A percentile compares a stretch with the other conserved stretches of the same genome.
Evolutionary conservation across 2,113 vertebrate genomes (phyloP).

Genomic region (Crotophaga sulcirostris): DNA sequence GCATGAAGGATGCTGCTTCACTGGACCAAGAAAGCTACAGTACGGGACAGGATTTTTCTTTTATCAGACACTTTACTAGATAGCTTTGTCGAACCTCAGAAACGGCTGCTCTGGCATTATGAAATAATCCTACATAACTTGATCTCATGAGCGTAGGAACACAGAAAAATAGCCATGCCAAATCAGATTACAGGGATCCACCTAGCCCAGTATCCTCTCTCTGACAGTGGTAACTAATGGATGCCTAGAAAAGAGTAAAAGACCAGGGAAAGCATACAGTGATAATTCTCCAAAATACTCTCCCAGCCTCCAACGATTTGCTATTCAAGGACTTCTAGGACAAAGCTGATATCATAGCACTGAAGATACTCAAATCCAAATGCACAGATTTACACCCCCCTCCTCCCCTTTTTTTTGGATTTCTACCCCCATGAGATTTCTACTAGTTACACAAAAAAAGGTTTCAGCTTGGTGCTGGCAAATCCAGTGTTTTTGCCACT

Average conservation of each 20-base stretch:
- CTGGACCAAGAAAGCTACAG: constrained; percentile 70
- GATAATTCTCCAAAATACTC: constrained; percentile 49
- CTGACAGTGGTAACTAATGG: constrained; percentile 57
- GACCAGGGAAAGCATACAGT: constrained; percentile 53
- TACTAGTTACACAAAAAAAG: constrained; percentile 40
- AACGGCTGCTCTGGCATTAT: constrained; percentile 53
- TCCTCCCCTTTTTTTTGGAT: background rate
- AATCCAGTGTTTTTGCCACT: constrained; percentile 54
- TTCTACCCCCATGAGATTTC: constrained; percentile 37
- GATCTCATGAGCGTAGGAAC: constrained; percentile 59
- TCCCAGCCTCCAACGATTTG: constrained; percentile 43
- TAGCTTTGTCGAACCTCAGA: constrained; percentile 58
- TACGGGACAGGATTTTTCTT: constrained; percentile 66
- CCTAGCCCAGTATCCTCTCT: constrained; percentile 54
- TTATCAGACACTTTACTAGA: constrained; percentile 67
- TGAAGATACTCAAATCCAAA: constrained; percentile 42
- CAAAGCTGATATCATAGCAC: constrained; percentile 1
- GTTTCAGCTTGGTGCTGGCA: constrained; percentile 62
- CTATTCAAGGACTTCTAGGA: constrained; percentile 55
- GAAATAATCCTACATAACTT: constrained; percentile 64
- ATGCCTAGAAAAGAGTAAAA: constrained; percentile 29
- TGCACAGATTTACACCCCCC: constrained; percentile 41
- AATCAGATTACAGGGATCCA: constrained; percentile 66
- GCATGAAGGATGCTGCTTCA: constrained; percentile 47
- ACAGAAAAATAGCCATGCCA: constrained; percentile 71